Base-by-base conservation (phyloP, 2,113 vertebrate species). In the Lophotis ruficrista region DNA sequence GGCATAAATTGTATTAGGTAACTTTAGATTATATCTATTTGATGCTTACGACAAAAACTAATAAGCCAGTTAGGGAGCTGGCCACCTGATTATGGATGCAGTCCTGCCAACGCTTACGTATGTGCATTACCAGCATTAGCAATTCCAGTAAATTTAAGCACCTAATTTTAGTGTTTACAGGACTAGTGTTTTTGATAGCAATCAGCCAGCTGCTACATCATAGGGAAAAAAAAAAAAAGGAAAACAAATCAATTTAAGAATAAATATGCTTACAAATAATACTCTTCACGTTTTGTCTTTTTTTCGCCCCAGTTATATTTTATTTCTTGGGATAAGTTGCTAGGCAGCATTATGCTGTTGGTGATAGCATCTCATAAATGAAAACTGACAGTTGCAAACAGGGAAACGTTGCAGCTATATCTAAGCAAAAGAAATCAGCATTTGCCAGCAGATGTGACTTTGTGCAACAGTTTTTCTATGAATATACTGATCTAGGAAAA, bases 291-390 rank as follows among this genome's bases (percentile, higher is more conserved):
- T 79, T 94, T 94, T 89, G 51, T 93, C 47, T 64, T 72, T 82
- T 94, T 94, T n/a, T 57, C 19, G 83, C 41, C 33, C 31, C 58
- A 14, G 43, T 93, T 93, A 47, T 4, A 6, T 56, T 72, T 89
- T 90, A 90, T 87, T 95, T 41, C 53, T 87, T 85, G 75, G 51
- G 66, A 58, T 85, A 93, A 87, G 78, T 93, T 95, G 71, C 96
- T 93, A 95, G 91, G 93, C 83, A 92, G 78, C 38, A 38, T 88
- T 87, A 69, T 65, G 64, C 70, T 93, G 64, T 78, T 93, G 88
- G 53, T 83, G 64, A 43, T 83, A 81, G 31, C 17, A 71, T 93
- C 57, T 68, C 58, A 28, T 80, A 81, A 75, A 96, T 76, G 68
- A 90, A 89, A 95, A 68, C 25, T 84, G 87, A 91, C 71, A 83